Conservation (phyloP, 1,140 invertebrate species). For the Popillia japonica region DNA sequence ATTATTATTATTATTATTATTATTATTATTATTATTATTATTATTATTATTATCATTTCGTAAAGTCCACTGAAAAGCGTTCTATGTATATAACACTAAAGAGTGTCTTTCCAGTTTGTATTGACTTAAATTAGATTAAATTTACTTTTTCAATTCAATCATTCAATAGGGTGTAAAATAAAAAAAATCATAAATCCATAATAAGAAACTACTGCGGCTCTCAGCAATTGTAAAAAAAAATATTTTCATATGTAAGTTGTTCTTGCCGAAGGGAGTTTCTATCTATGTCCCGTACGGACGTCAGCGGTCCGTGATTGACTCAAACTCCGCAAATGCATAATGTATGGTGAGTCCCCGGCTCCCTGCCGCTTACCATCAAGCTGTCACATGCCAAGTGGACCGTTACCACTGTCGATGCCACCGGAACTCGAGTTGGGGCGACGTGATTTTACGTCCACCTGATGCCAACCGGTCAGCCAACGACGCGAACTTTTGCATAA, state of each 20-base stretch:
- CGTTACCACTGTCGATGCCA: conserved; percentile 16
- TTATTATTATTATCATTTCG: too few relatives aligned
- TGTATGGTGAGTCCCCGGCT: not conserved
- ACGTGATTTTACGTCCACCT: conserved; percentile 31
- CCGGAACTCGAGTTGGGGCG: not conserved
- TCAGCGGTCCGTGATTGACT: conserved; percentile 26
- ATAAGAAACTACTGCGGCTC: too few relatives aligned
- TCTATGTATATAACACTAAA: too few relatives aligned
- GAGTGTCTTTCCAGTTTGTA: too few relatives aligned
- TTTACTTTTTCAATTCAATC: too few relatives aligned
- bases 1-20: too few relatives aligned
- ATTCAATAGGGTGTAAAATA: too few relatives aligned
- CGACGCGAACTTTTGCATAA: conserved; percentile 14
- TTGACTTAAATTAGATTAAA: too few relatives aligned
- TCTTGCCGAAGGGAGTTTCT: not conserved
- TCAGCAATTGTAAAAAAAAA: not conserved
- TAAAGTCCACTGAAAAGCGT: too few relatives aligned
- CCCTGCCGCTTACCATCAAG: conserved; percentile 11
- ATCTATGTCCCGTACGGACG: conserved; percentile 21
- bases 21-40: too few relatives aligned
- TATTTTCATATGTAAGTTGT: conserved; percentile 1
- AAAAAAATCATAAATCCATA: too few relatives aligned
- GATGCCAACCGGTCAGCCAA: not conserved
- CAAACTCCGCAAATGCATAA: conserved; percentile 31
- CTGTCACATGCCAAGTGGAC: conserved; percentile 32